Percentiles rank a stretch among this genome's conserved stretches.
These are phyloP conservation scores for Pipistrellus kuhlii DNA, from an alignment of 2,797 vertebrate species.

Conservation along the genomic window DNA sequence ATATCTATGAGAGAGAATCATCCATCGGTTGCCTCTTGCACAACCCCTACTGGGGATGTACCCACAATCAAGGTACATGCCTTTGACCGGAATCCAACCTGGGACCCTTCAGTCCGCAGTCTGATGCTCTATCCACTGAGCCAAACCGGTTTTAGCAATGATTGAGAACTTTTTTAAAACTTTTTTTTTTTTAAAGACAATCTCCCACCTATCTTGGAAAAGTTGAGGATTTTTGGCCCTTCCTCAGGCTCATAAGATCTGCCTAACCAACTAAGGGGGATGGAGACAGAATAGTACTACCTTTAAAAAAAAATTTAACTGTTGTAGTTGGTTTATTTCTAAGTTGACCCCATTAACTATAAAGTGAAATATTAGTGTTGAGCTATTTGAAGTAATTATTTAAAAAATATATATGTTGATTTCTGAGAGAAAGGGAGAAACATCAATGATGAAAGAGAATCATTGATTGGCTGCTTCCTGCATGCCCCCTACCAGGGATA, in stretches of 20 bases:
- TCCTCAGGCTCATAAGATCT: neutral
- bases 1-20: too few relatives aligned
- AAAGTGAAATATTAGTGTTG: conserved; percentile 13
- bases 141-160: too few relatives aligned
- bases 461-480: neutral
- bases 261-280: neutral
- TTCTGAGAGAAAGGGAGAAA: neutral
- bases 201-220: neutral
- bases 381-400: neutral
- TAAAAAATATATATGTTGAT: too few relatives aligned
- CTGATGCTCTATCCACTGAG: too few relatives aligned
- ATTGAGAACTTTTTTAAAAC: too few relatives aligned
- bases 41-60: too few relatives aligned
- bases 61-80: too few relatives aligned
- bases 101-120: too few relatives aligned
- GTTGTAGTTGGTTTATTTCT: neutral
- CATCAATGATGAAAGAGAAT: neutral
- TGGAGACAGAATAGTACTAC: neutral
- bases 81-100: too few relatives aligned
- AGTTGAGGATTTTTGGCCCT: neutral
- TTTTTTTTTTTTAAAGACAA: too few relatives aligned
- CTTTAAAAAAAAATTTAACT: neutral
- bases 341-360: neutral
- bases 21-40: too few relatives aligned
- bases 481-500: neutral